These are phyloP conservation scores for Scarus forsteni DNA, from an alignment of 2,797 vertebrate species.

Conservation along the genomic window DNA sequence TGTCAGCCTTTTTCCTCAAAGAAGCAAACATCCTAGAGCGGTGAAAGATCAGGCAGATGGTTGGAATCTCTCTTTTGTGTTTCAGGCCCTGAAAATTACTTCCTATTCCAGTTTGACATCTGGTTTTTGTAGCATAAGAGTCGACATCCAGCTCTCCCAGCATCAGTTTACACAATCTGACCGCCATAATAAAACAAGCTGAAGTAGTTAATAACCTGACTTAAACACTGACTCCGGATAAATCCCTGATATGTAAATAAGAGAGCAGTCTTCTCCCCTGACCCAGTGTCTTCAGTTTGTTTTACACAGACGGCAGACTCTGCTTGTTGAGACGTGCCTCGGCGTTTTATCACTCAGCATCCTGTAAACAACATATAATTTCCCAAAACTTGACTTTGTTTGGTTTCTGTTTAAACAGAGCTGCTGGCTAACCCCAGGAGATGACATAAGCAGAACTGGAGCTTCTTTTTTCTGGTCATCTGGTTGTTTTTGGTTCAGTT, in stretches of 20 bases:
- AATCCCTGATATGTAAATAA: slow-evolving; percentile 10
- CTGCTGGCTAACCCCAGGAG: slow-evolving; percentile 41
- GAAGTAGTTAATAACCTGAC: not conserved
- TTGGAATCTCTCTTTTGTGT: slow-evolving; percentile 29
- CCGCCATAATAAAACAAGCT: slow-evolving; percentile 6
- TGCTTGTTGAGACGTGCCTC: slow-evolving; percentile 40
- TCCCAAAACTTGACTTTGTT: slow-evolving; percentile 49
- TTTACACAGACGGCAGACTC: slow-evolving; percentile 34
- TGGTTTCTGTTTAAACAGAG: slow-evolving; percentile 58
- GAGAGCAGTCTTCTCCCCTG: slow-evolving; percentile 7
- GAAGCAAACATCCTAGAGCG: slow-evolving; percentile 16
- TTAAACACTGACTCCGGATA: not conserved
- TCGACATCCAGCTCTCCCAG: slow-evolving; percentile 1
- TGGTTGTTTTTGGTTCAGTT: slow-evolving; percentile 36
- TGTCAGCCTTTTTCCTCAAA: not conserved
- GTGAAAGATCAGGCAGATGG: slow-evolving; percentile 28
- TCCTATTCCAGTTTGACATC: slow-evolving; percentile 44
- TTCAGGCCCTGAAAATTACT: slow-evolving; percentile 18
- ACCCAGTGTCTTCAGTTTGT: slow-evolving; percentile 22
- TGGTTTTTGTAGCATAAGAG: slow-evolving; percentile 27
- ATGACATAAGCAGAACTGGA: slow-evolving; percentile 48
- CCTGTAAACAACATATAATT: slow-evolving; percentile 51
- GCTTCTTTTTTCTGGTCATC: slow-evolving; percentile 31
- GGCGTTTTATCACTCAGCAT: slow-evolving; percentile 41
- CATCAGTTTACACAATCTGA: slow-evolving; percentile 10